Evolutionary conservation across 2,888 invertebrate species (phyloP).

Genomic region (Pegoplata infirma): DNA sequence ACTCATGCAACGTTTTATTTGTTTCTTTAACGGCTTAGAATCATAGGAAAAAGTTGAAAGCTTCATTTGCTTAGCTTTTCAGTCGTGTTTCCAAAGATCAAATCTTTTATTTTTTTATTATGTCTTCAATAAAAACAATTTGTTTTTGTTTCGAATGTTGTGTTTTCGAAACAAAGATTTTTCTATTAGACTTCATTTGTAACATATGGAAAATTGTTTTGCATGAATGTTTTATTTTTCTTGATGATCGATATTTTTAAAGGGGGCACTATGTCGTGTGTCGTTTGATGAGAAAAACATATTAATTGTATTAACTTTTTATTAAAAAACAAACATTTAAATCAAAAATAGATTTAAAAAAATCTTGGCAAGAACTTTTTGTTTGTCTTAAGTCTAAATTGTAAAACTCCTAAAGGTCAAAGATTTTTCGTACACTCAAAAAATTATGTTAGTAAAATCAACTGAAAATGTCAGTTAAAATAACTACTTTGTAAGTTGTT

Average conservation of each 20-base stretch:
- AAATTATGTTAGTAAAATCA: no score
- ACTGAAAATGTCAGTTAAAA: no score
- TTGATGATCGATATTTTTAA: conserved; percentile 21
- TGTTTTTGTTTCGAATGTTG: neutral
- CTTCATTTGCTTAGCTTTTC: conserved; percentile 35
- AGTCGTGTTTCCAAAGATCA: conserved; percentile 54
- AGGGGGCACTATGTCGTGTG: conserved; percentile 44
- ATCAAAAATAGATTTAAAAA: no score
- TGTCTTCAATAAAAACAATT: conserved; percentile 8
- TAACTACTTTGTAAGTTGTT: no score
- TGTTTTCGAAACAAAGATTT: conserved; percentile 26
- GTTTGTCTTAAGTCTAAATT: no score
- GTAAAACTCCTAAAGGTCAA: no score
- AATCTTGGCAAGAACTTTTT: no score
- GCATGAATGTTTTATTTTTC: neutral
- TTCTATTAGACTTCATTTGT: conserved; percentile 13
- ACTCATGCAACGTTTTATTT: neutral
- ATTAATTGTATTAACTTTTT: no score
- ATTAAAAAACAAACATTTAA: no score
- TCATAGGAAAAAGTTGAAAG: conserved; percentile 38
- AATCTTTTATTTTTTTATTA: conserved; percentile 46
- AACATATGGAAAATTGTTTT: conserved; percentile 33
- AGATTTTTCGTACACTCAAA: no score
- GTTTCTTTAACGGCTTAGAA: neutral
- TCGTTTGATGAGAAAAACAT: conserved; percentile 32